Evolutionary conservation across 2,113 vertebrate species (phyloP), one percentile per base, ranked within the genome.

Genomic region (Hoplias malabaricus): DNA sequence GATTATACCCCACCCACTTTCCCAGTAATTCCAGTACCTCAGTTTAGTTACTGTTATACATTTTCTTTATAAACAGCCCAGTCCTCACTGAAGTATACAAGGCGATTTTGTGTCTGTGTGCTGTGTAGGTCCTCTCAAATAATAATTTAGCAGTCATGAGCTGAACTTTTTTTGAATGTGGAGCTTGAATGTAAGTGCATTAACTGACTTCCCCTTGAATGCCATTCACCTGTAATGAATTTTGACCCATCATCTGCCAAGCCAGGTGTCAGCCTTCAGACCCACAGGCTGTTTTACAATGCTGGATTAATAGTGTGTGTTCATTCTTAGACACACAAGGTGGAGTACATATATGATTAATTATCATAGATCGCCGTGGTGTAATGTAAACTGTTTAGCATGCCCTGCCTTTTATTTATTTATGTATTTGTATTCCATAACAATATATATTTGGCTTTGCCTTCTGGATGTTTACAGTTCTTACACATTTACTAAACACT

Each of bases 21-120:
- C 33, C 19, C 21, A 70, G 61, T n/a, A n/a, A 75, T 61, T 73
- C 57, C 42, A 59, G 31, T 19, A 53, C 16, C 46, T 9, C 40
- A 0, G 14, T 59, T 5, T 68, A 27, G 56, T 31, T 79, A 19
- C 12, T 50, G 16, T 59, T 11, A 36, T 63, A 3, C 10, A 13
- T 66, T 23, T 54, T 27, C 53, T 54, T 10, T 16, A 4, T 69
- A 25, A 46, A 46, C 14, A 66, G 36, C n/a, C 7, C 2, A 21
- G 10, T 46, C 21, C 27, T 2, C 46, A 50, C 6, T 2, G 14
- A 50, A 16, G 13, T 50, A 6, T 50, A 16, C 19, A 50, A 11
- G 46, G 6, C n/a, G 13, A 6, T n/a, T 50, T 50, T 50, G 5
- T 46, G 3, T 36, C 8, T 46, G 43, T 46, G 5, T 46, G 10